Evolutionary conservation across 2,113 vertebrate genomes (phyloP), one percentile per base, ranked within the genome.

Genomic region (Odontesthes bonariensis): DNA sequence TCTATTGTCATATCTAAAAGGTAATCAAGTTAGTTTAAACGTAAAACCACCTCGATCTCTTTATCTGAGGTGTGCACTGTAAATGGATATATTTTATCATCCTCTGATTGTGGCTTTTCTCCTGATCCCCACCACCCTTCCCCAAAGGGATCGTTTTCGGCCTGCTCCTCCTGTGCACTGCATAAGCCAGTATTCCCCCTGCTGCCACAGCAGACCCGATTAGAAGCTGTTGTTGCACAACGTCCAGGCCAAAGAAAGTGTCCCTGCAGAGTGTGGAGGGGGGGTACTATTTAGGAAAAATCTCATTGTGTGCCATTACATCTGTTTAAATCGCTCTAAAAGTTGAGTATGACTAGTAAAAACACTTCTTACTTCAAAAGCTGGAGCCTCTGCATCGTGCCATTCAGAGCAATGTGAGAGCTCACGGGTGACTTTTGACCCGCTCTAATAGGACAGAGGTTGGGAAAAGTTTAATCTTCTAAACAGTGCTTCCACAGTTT

Each of bases 41-140:
- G 62, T 4, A 27, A 69, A 76, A 23, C 32, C 81, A 96, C 96
- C 95, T 95, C 32, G 0, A 96, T 95, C 83, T 95, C 95, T 70
- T 91, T 65, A 47, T 95, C 93, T 22, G 95, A 94, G 0, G 92
- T 93, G 85, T 94, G 82, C 58, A 96, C 91, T 67, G 73, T 65
- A 66, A 96, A 96, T 4, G 90, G 85, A 31, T 91, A 80, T 71
- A 96, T 88, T 3, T 62, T 76, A 23, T 92, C 60, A 77, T 96
- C 95, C 77, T 95, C 95, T 19, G 79, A 82, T 3, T 54, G 32
- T 0, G 88, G 82, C 62, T 82, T 94, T 56, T 91, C 75, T 3
- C 94, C 94, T 17, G 81, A 69, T 22, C 94, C 95, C 96, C 96
- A 97, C 96, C 96, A 97, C 46, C 96, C 96, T 17, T 96, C 91